Base-by-base conservation (phyloP, 2,113 vertebrate genomes). In the Synodontis membranacea region DNA sequence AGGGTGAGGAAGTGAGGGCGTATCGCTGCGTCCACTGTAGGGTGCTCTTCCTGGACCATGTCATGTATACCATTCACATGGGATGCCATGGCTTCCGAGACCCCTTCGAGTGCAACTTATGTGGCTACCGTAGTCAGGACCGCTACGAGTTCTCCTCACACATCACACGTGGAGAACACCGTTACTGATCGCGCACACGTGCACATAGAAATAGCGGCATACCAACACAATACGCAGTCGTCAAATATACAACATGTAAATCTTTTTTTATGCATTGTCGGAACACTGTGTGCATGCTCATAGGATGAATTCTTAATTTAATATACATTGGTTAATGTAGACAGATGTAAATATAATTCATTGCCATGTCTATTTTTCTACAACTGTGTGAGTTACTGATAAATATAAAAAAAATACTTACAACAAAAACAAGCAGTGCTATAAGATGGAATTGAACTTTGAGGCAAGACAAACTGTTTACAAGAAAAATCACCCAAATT, bases 11-110 rank as follows among this genome's bases (percentile, higher is more conserved):
- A 91, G 93, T 99, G 89, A 96, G 95, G 92, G 96, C 95, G 64
- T 97, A 99, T 93, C 94, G 95, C 89, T 99, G 98, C 0, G 95
- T 98, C 95, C 97, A 97, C 93, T 99, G 98, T 93, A 93, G 97
- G 72, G 94, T 99, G 84, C 96, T 99, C 85, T 99, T 99, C 95
- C 95, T 99, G 90, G 98, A 99, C 94, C 98, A 99, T 4, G 98
- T 99, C 91, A 99, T 99, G 98, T 99, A 99, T 86, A 99, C 98
- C 44, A 99, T 99, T 90, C 98, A 99, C 90, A 99, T 99, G 98
- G 98, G 98, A 88, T 99, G 98, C 92, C 98, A 99, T 2, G 98
- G 98, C 87, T 99, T 99, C 94, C 97, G 98, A 0, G 97, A 99
- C 90, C 97, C 98, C 87, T 98, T 99, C 8, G 97, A 99, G 93